A percentile compares a stretch with the other conserved stretches of the same genome.
Conservation (phyloP, 2,888 invertebrate species). For the Platycheirus rosarum region DNA sequence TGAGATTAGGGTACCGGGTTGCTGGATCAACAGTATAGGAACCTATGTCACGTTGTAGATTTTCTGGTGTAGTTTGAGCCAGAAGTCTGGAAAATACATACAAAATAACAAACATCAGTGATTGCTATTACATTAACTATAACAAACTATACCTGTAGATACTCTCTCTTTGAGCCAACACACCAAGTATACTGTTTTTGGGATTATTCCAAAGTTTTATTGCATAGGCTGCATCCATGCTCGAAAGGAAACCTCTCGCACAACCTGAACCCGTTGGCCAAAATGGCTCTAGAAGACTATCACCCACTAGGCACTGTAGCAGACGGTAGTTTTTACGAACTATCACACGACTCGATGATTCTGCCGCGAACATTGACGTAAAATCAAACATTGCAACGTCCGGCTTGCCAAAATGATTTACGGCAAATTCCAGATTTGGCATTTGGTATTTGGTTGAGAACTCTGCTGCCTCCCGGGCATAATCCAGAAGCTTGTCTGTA, state of each 20-base stretch:
- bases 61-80: slow-evolving; percentile 98
- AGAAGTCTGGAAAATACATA: slow-evolving; percentile 80
- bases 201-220: slow-evolving; percentile 93
- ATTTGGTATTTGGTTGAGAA: slow-evolving; percentile 95
- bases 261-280: slow-evolving; percentile 99
- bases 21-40: slow-evolving; percentile 94
- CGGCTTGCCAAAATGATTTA: slow-evolving; percentile 98
- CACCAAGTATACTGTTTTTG: slow-evolving; percentile 85
- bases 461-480: slow-evolving; percentile 97
- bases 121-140: slow-evolving; percentile 81
- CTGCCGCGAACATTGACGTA: slow-evolving; percentile 98
- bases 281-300: slow-evolving; percentile 97
- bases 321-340: slow-evolving; percentile 89
- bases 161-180: slow-evolving; percentile 96
- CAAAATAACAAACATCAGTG: background rate
- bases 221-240: slow-evolving; percentile 98
- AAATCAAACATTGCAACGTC: slow-evolving; percentile 99
- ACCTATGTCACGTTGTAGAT: slow-evolving; percentile 94
- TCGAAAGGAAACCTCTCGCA: slow-evolving; percentile 97
- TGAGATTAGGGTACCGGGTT: slow-evolving; percentile 93
- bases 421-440: slow-evolving; percentile 95
- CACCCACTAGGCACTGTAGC: slow-evolving; percentile 95
- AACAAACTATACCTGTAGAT: slow-evolving; percentile 88
- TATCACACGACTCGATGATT: slow-evolving; percentile 94
- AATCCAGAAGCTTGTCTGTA: slow-evolving; percentile 92